phyloP scores from a whole-genome alignment of 2,113 vertebrate genomes.

The Phalacrocorax brasilianus region DNA sequence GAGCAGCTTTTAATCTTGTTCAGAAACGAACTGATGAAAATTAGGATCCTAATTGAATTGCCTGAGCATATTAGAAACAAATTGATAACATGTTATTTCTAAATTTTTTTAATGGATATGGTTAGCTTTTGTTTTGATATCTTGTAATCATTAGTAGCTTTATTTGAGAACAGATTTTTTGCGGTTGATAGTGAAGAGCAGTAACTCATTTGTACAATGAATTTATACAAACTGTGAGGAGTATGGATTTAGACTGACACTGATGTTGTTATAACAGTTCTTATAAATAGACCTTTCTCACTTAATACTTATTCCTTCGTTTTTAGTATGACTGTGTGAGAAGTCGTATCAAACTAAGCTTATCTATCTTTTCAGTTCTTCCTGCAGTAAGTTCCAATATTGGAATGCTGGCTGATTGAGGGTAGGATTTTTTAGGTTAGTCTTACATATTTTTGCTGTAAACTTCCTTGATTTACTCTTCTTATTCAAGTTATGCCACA shows the following conservation, averaged over 20 bases:
- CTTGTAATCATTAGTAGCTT: neutral
- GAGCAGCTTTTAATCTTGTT: neutral
- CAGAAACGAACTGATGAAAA: neutral
- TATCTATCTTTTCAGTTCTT: neutral
- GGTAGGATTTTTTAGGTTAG: neutral
- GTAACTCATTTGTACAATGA: neutral
- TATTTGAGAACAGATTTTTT: neutral
- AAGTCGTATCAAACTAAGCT: neutral
- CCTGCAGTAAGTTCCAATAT: neutral
- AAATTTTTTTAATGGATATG: neutral
- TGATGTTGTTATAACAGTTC: neutral
- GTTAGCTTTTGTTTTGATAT: neutral
- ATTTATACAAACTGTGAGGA: neutral
- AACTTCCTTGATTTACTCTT: neutral
- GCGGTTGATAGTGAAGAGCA: neutral
- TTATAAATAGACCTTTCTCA: neutral
- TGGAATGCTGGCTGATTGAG: neutral
- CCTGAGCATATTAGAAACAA: neutral
- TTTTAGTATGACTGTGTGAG: neutral
- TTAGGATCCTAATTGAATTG: neutral
- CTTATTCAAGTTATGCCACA: neutral
- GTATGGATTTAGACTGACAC: neutral
- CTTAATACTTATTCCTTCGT: neutral
- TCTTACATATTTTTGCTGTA: neutral
- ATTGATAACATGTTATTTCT: neutral